Conservation (phyloP, 2,113 vertebrate genomes). For the Phaethon lepturus region DNA sequence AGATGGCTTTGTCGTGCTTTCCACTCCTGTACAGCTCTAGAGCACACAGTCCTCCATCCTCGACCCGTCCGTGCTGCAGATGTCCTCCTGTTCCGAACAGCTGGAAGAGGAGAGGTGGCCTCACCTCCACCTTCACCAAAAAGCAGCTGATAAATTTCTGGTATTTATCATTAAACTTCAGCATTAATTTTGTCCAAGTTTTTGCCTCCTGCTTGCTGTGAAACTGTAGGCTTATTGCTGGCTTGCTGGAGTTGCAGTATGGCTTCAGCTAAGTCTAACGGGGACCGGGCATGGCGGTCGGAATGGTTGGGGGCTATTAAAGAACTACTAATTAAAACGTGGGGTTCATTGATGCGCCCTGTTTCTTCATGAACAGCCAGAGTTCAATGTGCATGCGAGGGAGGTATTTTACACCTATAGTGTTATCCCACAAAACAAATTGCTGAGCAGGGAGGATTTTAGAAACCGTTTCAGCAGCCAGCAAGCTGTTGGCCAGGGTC, state of each 20-base stretch:
- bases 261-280: not conserved
- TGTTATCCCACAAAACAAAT: not conserved
- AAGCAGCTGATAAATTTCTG: not conserved
- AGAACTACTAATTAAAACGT: not conserved
- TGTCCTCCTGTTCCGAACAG: slow-evolving; percentile 17
- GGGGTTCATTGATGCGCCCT: not conserved
- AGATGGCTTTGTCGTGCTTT: not conserved
- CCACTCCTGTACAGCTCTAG: not conserved
- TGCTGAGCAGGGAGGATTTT: not conserved
- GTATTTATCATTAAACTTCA: not conserved
- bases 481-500: not conserved
- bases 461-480: not conserved
- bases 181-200: not conserved
- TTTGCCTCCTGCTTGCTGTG: not conserved
- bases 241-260: not conserved
- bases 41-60: not conserved
- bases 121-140: slow-evolving; percentile 18
- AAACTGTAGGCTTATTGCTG: not conserved
- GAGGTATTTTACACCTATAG: slow-evolving; percentile 28
- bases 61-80: not conserved
- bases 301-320: not conserved
- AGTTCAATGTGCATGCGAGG: not conserved
- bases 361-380: not conserved
- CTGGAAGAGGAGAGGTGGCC: not conserved
- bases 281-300: not conserved